These are phyloP conservation scores for Oscheius sp. DNA, from an alignment of 2,888 invertebrate genomes.

Conservation along the genomic window DNA sequence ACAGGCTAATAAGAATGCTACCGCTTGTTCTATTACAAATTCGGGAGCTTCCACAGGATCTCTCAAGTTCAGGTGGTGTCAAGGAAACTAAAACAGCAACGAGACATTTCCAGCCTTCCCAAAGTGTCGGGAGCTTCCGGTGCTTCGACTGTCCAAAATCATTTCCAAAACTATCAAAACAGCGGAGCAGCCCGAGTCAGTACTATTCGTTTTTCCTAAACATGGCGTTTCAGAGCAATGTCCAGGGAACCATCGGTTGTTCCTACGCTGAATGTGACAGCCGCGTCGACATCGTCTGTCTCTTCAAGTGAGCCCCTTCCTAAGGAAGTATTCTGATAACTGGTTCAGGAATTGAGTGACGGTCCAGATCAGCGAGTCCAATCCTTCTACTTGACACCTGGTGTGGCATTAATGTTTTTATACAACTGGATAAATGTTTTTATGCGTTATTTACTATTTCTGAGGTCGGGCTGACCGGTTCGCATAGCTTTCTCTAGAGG, in stretches of 20 bases:
- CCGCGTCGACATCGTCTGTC: slow-evolving; percentile 46
- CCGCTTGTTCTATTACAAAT: slow-evolving; percentile 38
- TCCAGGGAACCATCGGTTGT: slow-evolving; percentile 37
- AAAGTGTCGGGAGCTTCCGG: slow-evolving; percentile 14
- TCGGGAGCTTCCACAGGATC: slow-evolving; percentile 43
- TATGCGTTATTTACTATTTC: background rate
- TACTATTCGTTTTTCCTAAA: no score
- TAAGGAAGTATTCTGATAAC: background rate
- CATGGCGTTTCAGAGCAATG: background rate
- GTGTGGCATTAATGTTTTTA: slow-evolving; percentile 25
- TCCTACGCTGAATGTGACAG: slow-evolving; percentile 39
- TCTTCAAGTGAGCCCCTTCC: slow-evolving; percentile 39
- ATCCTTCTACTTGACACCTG: no score
- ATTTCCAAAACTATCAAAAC: slow-evolving; percentile 3
- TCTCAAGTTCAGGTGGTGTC: slow-evolving; percentile 42
- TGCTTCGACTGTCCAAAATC: background rate
- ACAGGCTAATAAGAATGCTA: slow-evolving; percentile 36
- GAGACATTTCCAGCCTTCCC: slow-evolving; percentile 26
- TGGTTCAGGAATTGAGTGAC: slow-evolving; percentile 9
- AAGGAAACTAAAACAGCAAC: no score
- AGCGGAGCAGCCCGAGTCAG: no score
- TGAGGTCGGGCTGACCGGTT: slow-evolving; percentile 30
- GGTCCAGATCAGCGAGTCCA: no score
- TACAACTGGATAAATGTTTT: slow-evolving; percentile 6
- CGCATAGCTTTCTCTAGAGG: slow-evolving; percentile 12